Evolutionary conservation across 2,797 vertebrate genomes (phyloP).

Genomic region (Parotocinclus haroldoi): DNA sequence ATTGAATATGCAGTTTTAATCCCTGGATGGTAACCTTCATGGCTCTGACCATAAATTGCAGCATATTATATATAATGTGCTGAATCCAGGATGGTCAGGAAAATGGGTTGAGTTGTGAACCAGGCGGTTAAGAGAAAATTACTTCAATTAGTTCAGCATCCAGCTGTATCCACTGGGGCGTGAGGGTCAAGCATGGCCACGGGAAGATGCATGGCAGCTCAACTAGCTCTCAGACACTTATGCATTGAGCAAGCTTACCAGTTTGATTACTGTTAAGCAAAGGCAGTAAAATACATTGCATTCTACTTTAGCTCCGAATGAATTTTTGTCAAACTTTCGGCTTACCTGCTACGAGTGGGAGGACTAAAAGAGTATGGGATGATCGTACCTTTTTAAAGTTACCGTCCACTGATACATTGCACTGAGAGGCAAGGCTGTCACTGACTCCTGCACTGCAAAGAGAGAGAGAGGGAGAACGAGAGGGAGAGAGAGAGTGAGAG

Average conservation of each 20-base stretch:
- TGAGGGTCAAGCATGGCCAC: slow-evolving; percentile 20
- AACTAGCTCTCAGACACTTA: not conserved
- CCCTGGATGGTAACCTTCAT: slow-evolving; percentile 21
- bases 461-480: slow-evolving; percentile 21
- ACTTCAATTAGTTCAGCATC: slow-evolving; percentile 42
- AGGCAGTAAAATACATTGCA: not conserved
- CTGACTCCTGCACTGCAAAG: slow-evolving; percentile 45
- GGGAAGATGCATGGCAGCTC: not conserved
- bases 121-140: slow-evolving; percentile 39
- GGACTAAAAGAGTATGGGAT: not conserved
- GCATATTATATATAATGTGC: slow-evolving; percentile 44
- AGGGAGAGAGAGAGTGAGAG: slow-evolving; percentile 51
- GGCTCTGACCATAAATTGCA: slow-evolving; percentile 25
- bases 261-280: slow-evolving; percentile 8
- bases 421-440: slow-evolving; percentile 47
- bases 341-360: not conserved
- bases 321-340: not conserved
- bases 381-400: slow-evolving; percentile 32
- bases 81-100: slow-evolving; percentile 38
- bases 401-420: slow-evolving; percentile 45
- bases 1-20: slow-evolving; percentile 41
- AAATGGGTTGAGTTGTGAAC: slow-evolving; percentile 41
- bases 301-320: not conserved
- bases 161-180: slow-evolving; percentile 15
- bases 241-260: not conserved